Percentiles rank a stretch among this genome's conserved stretches.
Conservation (phyloP, 2,888 invertebrate genomes). For the Antheraea assamensis region DNA sequence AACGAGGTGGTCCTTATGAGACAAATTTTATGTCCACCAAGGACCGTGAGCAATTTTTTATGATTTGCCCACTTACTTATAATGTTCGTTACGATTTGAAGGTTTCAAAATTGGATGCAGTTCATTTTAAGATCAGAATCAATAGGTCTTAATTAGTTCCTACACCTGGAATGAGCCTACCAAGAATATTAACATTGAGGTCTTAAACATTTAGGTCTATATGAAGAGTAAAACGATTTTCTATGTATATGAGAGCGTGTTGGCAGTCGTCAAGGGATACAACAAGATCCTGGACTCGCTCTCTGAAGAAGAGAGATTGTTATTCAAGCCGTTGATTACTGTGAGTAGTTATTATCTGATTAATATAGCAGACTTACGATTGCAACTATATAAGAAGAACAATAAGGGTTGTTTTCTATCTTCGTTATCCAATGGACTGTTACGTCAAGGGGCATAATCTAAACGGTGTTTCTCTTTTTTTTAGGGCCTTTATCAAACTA, state of each 20-base stretch:
- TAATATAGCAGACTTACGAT: too few species aligned
- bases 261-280: slow-evolving; percentile 88
- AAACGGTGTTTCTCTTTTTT: too few species aligned
- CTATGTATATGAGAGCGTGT: slow-evolving; percentile 86
- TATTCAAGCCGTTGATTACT: slow-evolving; percentile 89
- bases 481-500: too few species aligned
- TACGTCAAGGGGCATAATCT: too few species aligned
- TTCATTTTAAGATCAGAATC: neutral
- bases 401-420: too few species aligned
- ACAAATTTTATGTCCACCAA: too few species aligned
- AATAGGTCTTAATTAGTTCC: neutral
- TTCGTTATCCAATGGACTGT: too few species aligned
- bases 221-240: slow-evolving; percentile 81
- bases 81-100: too few species aligned
- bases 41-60: too few species aligned
- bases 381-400: too few species aligned
- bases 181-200: slow-evolving; percentile 17
- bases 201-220: slow-evolving; percentile 72
- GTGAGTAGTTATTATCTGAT: slow-evolving; percentile 62
- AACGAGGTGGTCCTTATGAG: neutral
- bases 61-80: too few species aligned
- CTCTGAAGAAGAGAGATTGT: slow-evolving; percentile 87
- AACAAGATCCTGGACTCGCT: slow-evolving; percentile 90
- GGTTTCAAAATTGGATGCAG: too few species aligned
- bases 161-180: neutral